Evolutionary conservation across 2,797 vertebrate genomes (phyloP).

Genomic region (Microctenopoma stevenorrisi): DNA sequence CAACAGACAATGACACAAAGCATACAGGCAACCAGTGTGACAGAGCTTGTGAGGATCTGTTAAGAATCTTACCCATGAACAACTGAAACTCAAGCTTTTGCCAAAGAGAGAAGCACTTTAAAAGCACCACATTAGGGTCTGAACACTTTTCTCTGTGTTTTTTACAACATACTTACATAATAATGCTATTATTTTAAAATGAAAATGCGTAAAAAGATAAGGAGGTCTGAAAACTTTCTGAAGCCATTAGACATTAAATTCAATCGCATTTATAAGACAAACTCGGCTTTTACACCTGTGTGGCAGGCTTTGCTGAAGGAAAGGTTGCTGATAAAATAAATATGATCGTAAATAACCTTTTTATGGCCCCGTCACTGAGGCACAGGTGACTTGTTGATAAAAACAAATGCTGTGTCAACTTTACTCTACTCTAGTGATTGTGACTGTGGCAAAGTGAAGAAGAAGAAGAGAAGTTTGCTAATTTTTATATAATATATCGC

Average conservation of each 20-base stretch:
- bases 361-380: background rate
- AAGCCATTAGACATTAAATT: background rate
- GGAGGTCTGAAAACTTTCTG: background rate
- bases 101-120: too few species aligned
- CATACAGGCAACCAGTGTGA: too few species aligned
- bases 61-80: too few species aligned
- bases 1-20: too few species aligned
- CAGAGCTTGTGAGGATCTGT: too few species aligned
- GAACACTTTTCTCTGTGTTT: too few species aligned
- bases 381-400: background rate
- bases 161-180: too few species aligned
- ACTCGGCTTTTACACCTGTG: background rate
- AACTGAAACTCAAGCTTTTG: too few species aligned
- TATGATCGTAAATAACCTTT: background rate
- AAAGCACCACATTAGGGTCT: too few species aligned
- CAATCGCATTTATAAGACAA: background rate
- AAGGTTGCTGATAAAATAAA: slow-evolving; percentile 15
- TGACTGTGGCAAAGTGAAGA: background rate
- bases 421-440: too few species aligned
- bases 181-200: too few species aligned
- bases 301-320: background rate
- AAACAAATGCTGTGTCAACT: background rate
- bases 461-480: background rate
- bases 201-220: too few species aligned
- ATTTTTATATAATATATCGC: background rate